Conservation (phyloP, 2,888 invertebrate species). For the Troides aeacus region DNA sequence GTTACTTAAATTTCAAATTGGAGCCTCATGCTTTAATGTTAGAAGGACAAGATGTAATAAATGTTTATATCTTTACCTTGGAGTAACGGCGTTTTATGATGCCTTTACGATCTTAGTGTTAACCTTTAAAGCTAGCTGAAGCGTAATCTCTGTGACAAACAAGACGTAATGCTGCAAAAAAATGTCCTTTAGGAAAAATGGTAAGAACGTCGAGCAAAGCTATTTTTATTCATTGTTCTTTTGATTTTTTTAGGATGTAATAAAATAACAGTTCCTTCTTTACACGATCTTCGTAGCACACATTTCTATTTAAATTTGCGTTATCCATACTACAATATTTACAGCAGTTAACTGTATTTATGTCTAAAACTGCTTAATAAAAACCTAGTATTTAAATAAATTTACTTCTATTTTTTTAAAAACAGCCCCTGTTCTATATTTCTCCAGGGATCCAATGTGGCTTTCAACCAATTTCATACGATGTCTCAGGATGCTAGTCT, state of each 20-base stretch:
- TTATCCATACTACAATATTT: too few species aligned
- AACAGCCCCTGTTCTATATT: not conserved
- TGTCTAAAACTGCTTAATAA: too few species aligned
- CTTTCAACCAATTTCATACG: slow-evolving; percentile 10
- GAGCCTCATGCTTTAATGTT: not conserved
- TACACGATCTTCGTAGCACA: too few species aligned
- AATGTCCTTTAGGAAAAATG: not conserved
- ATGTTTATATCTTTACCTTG: slow-evolving; percentile 19
- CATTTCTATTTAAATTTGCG: too few species aligned
- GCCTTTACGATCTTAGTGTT: slow-evolving; percentile 45
- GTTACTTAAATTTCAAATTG: slow-evolving; percentile 8
- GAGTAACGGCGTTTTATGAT: slow-evolving; percentile 37
- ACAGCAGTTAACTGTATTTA: too few species aligned
- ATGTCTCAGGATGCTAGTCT: slow-evolving; percentile 6
- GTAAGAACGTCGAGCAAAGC: not conserved
- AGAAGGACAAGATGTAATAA: slow-evolving; percentile 22
- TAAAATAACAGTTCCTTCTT: too few species aligned
- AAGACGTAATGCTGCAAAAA: slow-evolving; percentile 15
- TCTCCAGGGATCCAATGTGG: not conserved
- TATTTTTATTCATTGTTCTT: not conserved
- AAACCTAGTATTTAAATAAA: too few species aligned
- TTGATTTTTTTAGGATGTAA: too few species aligned
- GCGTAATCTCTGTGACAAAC: slow-evolving; percentile 15
- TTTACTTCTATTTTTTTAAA: too few species aligned
- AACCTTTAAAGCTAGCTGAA: slow-evolving; percentile 33